Conservation (phyloP, 1,140 invertebrate species). For the Drosophila nebulosa region DNA sequence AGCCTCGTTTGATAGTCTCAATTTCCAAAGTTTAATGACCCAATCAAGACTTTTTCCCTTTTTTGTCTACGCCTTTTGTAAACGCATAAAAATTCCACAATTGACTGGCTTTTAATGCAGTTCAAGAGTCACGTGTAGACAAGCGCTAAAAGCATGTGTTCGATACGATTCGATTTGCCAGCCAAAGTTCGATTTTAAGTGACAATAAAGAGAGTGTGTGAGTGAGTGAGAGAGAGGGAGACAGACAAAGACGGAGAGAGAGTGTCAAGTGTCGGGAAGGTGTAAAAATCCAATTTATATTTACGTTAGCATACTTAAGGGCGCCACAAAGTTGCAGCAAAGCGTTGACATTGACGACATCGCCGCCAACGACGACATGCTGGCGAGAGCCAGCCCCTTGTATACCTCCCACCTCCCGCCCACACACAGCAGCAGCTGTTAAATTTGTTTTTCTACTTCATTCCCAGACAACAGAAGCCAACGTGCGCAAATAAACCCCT, state of each 20-base stretch:
- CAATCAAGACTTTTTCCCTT: neutral
- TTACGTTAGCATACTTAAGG: conserved; percentile 20
- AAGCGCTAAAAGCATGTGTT: neutral
- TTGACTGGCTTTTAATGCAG: neutral
- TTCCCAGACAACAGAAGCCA: neutral
- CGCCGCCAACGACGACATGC: neutral
- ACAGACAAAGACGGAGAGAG: neutral
- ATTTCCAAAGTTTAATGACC: neutral
- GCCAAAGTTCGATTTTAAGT: conserved; percentile 16
- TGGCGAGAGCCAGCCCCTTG: neutral
- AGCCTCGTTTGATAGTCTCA: neutral
- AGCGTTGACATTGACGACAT: neutral
- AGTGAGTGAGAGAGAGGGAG: neutral
- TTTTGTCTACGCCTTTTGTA: neutral
- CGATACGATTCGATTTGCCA: neutral
- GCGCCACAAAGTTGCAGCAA: conserved; percentile 29
- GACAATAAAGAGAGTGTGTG: conserved; percentile 15
- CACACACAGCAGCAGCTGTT: neutral
- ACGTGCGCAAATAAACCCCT: conserved; percentile 25
- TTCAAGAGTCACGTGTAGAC: neutral
- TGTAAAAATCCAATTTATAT: conserved; percentile 48
- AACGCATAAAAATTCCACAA: neutral
- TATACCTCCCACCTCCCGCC: neutral
- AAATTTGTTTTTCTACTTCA: conserved; percentile 21
- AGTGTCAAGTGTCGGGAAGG: conserved; percentile 24